Conservation (phyloP, 2,888 invertebrate genomes). For the Ochlodes sylvanus region DNA sequence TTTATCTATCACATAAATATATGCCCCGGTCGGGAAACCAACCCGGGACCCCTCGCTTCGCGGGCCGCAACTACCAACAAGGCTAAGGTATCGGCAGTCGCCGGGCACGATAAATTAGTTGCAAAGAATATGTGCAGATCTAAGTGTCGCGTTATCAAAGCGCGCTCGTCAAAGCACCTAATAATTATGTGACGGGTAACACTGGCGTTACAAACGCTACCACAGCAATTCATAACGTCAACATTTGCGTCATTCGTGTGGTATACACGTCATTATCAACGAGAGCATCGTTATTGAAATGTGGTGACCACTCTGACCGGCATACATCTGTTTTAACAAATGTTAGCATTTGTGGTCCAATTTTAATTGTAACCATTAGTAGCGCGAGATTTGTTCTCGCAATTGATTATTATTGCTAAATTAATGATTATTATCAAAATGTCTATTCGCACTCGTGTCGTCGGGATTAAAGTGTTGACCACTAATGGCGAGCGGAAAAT, state of each 20-base stretch:
- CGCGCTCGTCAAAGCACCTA: too few relatives aligned
- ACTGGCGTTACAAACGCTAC: too few relatives aligned
- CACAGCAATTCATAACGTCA: not conserved
- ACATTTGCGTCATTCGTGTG: slow-evolving; percentile 2
- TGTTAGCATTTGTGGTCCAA: slow-evolving; percentile 25
- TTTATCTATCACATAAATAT: too few relatives aligned
- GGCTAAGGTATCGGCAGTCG: too few relatives aligned
- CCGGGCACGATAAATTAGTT: too few relatives aligned
- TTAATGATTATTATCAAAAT: slow-evolving; percentile 35
- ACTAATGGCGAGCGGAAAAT: slow-evolving; percentile 16
- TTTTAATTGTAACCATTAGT: slow-evolving; percentile 25
- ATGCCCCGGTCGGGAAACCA: too few relatives aligned
- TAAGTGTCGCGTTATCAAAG: too few relatives aligned
- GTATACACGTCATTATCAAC: not conserved
- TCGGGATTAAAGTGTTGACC: slow-evolving; percentile 11
- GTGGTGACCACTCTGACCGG: slow-evolving; percentile 14
- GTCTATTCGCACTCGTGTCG: slow-evolving; percentile 15
- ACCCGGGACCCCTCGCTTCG: too few relatives aligned
- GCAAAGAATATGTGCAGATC: too few relatives aligned
- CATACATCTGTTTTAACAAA: slow-evolving; percentile 26
- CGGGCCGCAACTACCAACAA: too few relatives aligned
- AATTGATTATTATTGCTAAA: slow-evolving; percentile 26
- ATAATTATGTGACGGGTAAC: too few relatives aligned
- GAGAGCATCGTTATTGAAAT: slow-evolving; percentile 24
- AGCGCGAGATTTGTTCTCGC: slow-evolving; percentile 19